Evolutionary conservation across 2,113 vertebrate species (phyloP).

Genomic region (Myotis yumanensis): DNA sequence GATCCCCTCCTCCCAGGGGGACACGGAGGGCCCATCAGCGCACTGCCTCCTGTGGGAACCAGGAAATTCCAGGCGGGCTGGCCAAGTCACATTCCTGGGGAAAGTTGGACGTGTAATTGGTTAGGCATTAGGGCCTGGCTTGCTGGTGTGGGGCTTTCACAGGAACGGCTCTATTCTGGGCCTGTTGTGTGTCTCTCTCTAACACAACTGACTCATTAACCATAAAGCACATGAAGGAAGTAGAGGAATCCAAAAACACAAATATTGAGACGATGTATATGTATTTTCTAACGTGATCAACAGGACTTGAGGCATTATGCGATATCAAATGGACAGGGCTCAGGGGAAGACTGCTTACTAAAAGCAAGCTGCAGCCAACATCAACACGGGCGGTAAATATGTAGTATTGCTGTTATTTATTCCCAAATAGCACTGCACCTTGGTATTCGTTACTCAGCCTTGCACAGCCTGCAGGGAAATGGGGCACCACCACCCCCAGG

Average conservation of each 20-base stretch:
- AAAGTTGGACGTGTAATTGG: not conserved
- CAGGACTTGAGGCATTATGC: accelerated
- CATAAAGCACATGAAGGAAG: not conserved
- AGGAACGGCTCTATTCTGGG: not conserved
- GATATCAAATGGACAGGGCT: not conserved
- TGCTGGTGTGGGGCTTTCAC: not conserved
- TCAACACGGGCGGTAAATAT: not conserved
- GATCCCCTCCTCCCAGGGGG: not conserved
- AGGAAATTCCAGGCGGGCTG: not conserved
- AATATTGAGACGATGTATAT: not conserved
- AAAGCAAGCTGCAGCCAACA: not conserved
- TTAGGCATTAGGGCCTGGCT: not conserved
- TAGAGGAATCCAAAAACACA: not conserved
- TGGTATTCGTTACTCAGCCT: not conserved
- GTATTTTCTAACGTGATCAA: not conserved
- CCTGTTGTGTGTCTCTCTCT: not conserved
- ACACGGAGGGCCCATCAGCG: accelerated
- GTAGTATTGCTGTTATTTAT: not conserved
- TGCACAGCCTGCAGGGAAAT: not conserved
- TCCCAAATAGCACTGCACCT: not conserved
- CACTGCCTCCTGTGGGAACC: not conserved
- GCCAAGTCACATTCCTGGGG: not conserved
- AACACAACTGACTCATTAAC: not conserved
- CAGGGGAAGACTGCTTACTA: accelerated
- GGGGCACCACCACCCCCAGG: not conserved